phyloP scores from a whole-genome alignment of 2,888 invertebrate species.

The Sphecodes monilicornis region DNA sequence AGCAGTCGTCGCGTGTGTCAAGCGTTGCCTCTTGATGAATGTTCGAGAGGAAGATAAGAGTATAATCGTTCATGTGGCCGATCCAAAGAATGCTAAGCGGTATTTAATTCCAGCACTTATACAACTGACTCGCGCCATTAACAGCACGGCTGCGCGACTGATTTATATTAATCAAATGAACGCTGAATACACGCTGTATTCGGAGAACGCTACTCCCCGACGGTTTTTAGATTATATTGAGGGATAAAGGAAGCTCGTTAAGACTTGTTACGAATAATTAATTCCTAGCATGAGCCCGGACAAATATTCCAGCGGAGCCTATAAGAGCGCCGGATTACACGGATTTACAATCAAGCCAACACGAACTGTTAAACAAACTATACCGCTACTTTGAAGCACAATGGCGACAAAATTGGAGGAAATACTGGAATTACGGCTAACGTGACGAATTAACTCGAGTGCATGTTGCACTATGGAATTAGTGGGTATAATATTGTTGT shows the following conservation, averaged over 20 bases:
- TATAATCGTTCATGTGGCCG: slow-evolving; percentile 62
- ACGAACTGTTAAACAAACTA: not conserved
- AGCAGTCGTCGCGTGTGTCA: slow-evolving; percentile 24
- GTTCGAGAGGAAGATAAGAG: slow-evolving; percentile 60
- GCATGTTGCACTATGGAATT: not conserved
- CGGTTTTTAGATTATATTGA: slow-evolving; percentile 43
- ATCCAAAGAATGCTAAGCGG: slow-evolving; percentile 67
- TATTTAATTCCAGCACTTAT: slow-evolving; percentile 71
- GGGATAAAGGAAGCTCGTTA: slow-evolving; percentile 58
- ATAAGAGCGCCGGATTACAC: slow-evolving; percentile 21
- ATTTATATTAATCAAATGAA: slow-evolving; percentile 71
- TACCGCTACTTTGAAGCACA: not conserved
- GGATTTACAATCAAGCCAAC: slow-evolving; percentile 27
- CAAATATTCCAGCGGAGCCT: not conserved
- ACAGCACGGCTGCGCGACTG: slow-evolving; percentile 52
- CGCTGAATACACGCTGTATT: slow-evolving; percentile 39
- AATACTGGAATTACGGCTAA: not conserved
- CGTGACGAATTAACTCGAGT: not conserved
- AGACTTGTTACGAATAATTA: slow-evolving; percentile 65
- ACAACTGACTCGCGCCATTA: slow-evolving; percentile 69
- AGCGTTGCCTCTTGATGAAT: slow-evolving; percentile 48
- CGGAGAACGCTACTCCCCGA: slow-evolving; percentile 38
- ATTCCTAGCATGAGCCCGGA: slow-evolving; percentile 43
- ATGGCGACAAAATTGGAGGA: not conserved
- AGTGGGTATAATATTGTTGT: not conserved